Percentiles rank a stretch among this genome's conserved stretches.
Evolutionary conservation across 2,888 invertebrate genomes (phyloP).

Genomic region (Drymonia ruficornis): DNA sequence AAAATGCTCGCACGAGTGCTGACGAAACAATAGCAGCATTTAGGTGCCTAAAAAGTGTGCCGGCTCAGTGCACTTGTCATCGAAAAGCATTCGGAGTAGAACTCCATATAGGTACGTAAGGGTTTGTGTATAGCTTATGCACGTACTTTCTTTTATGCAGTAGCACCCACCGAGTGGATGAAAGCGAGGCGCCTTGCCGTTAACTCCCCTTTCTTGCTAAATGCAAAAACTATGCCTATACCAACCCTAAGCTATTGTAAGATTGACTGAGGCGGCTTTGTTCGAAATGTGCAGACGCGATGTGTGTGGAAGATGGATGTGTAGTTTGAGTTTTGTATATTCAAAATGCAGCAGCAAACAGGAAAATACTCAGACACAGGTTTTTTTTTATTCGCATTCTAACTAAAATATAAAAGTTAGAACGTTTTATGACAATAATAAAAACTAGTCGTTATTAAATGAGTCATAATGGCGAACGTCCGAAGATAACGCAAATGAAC

Average conservation of each 20-base stretch:
- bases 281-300: conserved; percentile 60
- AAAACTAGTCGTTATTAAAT: conserved; percentile 19
- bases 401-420: conserved; percentile 18
- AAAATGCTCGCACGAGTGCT: conserved; percentile 52
- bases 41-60: conserved; percentile 76
- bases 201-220: conserved; percentile 73
- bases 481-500: conserved; percentile 50
- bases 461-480: conserved; percentile 22
- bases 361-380: conserved; percentile 9
- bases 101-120: conserved; percentile 58
- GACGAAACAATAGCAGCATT: conserved; percentile 77
- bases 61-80: conserved; percentile 76
- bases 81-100: conserved; percentile 78
- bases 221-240: conserved; percentile 73
- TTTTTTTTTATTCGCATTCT: conserved; percentile 18
- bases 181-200: conserved; percentile 73
- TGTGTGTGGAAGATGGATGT: conserved; percentile 40
- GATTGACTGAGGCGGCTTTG: conserved; percentile 74
- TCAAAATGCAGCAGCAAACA: conserved; percentile 23
- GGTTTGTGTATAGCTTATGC: conserved; percentile 51
- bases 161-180: conserved; percentile 74
- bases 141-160: conserved; percentile 72
- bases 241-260: conserved; percentile 70
- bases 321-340: conserved; percentile 35
- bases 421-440: conserved; percentile 15